phyloP scores from a whole-genome alignment of 2,888 invertebrate genomes.

The Noctuana brunneofusca region DNA sequence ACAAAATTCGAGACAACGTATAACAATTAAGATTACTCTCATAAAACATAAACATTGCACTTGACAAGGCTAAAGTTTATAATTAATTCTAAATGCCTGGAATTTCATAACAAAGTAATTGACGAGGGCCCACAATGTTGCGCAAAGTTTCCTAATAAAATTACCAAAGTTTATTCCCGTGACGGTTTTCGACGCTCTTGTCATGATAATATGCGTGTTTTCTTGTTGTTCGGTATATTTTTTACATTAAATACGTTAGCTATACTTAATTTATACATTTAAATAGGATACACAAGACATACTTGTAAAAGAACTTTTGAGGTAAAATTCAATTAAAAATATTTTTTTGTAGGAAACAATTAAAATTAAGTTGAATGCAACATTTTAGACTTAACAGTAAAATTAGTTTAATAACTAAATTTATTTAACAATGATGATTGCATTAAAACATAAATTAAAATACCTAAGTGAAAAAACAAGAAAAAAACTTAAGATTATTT shows the following conservation, averaged over 20 bases:
- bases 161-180: conserved; percentile 27
- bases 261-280: neutral
- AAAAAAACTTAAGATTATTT: no score
- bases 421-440: no score
- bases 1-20: conserved; percentile 7
- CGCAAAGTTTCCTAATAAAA: conserved; percentile 33
- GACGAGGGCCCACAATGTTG: conserved; percentile 22
- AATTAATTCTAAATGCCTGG: conserved; percentile 35
- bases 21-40: conserved; percentile 15
- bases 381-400: no score
- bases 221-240: conserved; percentile 7
- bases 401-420: no score
- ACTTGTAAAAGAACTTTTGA: no score
- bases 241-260: neutral
- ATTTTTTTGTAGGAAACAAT: no score
- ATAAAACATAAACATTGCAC: conserved; percentile 33
- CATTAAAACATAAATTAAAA: no score
- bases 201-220: conserved; percentile 29
- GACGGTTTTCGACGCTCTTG: conserved; percentile 22
- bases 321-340: no score
- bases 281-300: no score
- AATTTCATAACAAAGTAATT: conserved; percentile 34
- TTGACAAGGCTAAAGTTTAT: conserved; percentile 30
- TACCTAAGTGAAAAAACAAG: no score
- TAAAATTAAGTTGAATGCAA: no score